Evolutionary conservation across 1,140 invertebrate species (phyloP).

Genomic region (Tetramorium simillimum): DNA sequence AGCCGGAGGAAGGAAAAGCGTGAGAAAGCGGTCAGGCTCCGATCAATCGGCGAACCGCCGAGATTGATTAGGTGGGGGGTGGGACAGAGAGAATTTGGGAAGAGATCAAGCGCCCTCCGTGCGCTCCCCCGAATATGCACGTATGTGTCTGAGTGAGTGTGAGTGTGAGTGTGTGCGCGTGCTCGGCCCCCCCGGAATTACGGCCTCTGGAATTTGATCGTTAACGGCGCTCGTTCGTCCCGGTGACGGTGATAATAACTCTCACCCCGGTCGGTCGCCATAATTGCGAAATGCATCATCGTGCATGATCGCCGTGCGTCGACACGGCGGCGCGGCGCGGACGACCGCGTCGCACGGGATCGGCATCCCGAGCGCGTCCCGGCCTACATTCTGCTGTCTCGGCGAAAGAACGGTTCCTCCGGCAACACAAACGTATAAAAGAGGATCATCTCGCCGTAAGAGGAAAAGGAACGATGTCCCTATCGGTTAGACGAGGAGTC

Average conservation of each 20-base stretch:
- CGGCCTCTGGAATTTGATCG: constrained; percentile 50
- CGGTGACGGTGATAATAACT: constrained; percentile 50
- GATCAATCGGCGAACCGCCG: constrained; percentile 28
- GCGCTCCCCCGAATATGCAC: background rate
- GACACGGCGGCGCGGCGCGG: background rate
- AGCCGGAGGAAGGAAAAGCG: constrained; percentile 30
- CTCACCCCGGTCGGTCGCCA: constrained; percentile 32
- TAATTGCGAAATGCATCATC: constrained; percentile 58
- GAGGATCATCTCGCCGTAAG: background rate
- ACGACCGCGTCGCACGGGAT: background rate
- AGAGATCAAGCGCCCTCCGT: constrained; percentile 18
- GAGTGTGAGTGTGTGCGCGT: constrained; percentile 27
- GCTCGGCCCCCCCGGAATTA: constrained; percentile 30
- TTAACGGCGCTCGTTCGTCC: constrained; percentile 49
- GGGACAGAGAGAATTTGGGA: constrained; percentile 29
- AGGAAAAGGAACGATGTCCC: background rate
- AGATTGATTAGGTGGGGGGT: constrained; percentile 34
- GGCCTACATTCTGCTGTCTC: constrained; percentile 7
- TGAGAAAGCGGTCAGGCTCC: background rate
- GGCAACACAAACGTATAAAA: background rate
- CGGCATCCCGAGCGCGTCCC: background rate
- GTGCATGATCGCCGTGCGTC: constrained; percentile 24
- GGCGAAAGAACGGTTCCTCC: background rate
- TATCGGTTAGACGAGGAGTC: background rate
- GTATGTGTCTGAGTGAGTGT: constrained; percentile 9